Percentiles rank a stretch among this genome's conserved stretches.
Conservation (phyloP, 2,797 vertebrate genomes). For the Paramormyrops hopkinsi region DNA sequence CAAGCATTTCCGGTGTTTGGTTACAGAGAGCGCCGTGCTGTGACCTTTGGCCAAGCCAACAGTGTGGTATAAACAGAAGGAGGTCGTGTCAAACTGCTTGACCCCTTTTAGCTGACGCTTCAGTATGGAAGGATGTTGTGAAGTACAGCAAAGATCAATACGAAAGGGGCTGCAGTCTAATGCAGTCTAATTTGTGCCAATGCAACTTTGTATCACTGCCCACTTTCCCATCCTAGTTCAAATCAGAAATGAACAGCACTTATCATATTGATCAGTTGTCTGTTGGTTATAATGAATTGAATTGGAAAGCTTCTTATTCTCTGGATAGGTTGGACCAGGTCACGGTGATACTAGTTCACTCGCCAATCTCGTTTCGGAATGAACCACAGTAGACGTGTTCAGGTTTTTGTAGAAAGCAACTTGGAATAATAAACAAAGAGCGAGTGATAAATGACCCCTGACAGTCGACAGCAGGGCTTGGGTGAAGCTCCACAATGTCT, state of each 20-base stretch:
- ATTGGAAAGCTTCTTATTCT: not conserved
- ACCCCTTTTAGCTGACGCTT: conserved; percentile 3
- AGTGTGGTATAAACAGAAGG: not conserved
- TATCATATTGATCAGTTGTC: not conserved
- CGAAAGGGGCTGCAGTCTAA: not conserved
- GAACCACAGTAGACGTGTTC: not conserved
- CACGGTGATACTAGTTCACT: not conserved
- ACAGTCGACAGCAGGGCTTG: conserved; percentile 29
- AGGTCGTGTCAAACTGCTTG: not conserved
- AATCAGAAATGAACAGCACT: not conserved
- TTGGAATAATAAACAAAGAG: not conserved
- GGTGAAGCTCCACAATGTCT: conserved; percentile 31
- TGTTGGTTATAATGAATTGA: not conserved
- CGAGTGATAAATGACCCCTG: conserved; percentile 31
- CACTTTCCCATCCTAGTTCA: not conserved
- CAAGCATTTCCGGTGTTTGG: not conserved
- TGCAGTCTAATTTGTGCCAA: not conserved
- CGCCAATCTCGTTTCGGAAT: not conserved
- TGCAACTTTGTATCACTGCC: not conserved
- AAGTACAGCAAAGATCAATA: conserved; percentile 24
- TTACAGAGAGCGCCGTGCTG: not conserved
- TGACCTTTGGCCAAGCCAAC: not conserved
- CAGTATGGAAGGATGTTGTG: not conserved
- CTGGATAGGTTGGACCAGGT: not conserved
- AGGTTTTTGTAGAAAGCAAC: not conserved